phyloP scores from a whole-genome alignment of 2,113 vertebrate species.

The Ibidorhyncha struthersii region DNA sequence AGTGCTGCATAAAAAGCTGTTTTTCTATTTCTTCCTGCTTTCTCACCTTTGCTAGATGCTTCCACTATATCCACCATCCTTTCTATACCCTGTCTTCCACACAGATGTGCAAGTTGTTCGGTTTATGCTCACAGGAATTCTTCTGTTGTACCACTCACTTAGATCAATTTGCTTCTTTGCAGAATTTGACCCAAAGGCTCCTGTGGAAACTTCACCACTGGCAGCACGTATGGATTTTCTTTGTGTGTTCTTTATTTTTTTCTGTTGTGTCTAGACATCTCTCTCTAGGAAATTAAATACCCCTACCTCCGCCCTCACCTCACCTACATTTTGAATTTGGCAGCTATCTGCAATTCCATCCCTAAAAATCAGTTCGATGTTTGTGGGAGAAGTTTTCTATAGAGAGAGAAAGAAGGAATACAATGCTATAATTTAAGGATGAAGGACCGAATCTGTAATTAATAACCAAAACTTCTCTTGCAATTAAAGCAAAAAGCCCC shows the following conservation, averaged over 20 bases:
- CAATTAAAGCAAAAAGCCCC: not conserved
- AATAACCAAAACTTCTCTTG: not conserved
- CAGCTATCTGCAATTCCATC: not conserved
- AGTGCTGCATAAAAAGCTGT: not conserved
- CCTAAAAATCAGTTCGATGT: constrained; percentile 9
- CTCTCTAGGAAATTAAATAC: constrained; percentile 25
- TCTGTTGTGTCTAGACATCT: not conserved
- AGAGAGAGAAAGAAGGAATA: not conserved
- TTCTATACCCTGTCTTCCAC: not conserved
- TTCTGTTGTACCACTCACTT: not conserved
- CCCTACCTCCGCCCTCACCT: not conserved
- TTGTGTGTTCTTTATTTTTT: not conserved
- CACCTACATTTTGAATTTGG: not conserved
- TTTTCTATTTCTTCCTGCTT: not conserved
- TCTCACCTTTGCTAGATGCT: not conserved
- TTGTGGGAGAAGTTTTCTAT: not conserved
- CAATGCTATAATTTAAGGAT: constrained; percentile 6
- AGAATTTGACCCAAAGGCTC: not conserved
- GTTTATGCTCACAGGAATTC: not conserved
- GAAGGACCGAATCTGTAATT: constrained; percentile 12
- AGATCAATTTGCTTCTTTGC: not conserved
- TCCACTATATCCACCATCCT: not conserved
- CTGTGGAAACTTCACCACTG: not conserved
- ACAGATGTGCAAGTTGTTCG: not conserved
- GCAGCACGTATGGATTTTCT: rapidly evolving